These are phyloP conservation scores for Ceratosolen fusciceps DNA, from an alignment of 1,140 invertebrate species.

Conservation along the genomic window DNA sequence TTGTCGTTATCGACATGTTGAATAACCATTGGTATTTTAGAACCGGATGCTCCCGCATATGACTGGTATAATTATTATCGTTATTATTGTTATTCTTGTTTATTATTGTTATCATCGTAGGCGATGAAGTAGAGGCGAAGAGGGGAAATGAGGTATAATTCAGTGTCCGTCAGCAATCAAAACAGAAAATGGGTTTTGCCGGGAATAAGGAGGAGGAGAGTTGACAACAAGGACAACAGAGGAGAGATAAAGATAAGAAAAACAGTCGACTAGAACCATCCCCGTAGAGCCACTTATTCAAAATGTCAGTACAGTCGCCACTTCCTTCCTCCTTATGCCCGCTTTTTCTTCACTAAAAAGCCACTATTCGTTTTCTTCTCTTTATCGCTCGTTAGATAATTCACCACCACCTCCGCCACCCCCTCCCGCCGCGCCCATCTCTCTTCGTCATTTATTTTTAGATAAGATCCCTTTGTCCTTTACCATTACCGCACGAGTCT, in stretches of 20 bases:
- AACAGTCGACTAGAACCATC: constrained; percentile 21
- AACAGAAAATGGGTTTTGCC: not conserved
- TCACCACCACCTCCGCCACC: not conserved
- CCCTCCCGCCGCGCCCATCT: not conserved
- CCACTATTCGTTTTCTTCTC: constrained; percentile 28
- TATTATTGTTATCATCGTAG: no score
- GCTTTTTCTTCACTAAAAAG: constrained; percentile 33
- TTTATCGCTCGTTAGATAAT: constrained; percentile 35
- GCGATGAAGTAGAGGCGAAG: not conserved
- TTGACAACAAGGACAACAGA: not conserved
- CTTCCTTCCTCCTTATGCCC: constrained; percentile 42
- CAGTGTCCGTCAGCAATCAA: not conserved
- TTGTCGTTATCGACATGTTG: no score
- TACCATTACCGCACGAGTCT: not conserved
- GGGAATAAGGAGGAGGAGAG: not conserved
- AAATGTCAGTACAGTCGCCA: constrained; percentile 48
- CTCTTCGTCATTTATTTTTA: constrained; percentile 36
- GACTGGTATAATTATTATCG: no score
- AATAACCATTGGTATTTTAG: no score
- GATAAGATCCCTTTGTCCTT: constrained; percentile 33
- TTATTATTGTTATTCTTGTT: no score
- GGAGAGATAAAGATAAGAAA: not conserved
- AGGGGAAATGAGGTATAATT: not conserved
- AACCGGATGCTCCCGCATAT: no score
- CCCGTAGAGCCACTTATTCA: constrained; percentile 52